A percentile compares a stretch with the other conserved stretches of the same genome.
These are phyloP conservation scores for Ammospiza caudacuta DNA, from an alignment of 2,113 vertebrate species.

Conservation along the genomic window DNA sequence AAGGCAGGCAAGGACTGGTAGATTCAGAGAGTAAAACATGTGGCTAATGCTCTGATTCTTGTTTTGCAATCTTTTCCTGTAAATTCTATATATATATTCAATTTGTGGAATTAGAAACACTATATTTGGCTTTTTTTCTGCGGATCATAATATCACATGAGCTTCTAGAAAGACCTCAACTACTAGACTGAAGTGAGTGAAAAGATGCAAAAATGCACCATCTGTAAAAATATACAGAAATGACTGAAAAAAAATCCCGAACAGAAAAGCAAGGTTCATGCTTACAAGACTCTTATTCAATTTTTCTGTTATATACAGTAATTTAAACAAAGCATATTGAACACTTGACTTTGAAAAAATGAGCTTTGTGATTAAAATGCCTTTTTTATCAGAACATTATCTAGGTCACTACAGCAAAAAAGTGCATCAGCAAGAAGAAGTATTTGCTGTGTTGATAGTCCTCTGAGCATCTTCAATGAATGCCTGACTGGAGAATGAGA, in stretches of 20 bases:
- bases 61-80: not conserved
- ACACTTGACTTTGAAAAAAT: constrained; percentile 8
- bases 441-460: constrained; percentile 68
- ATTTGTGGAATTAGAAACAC: not conserved
- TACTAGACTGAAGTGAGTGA: not conserved
- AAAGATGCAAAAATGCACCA: not conserved
- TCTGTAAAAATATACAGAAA: not conserved
- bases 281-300: not conserved
- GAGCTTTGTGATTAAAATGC: constrained; percentile 10
- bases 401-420: constrained; percentile 53
- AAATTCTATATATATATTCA: not conserved
- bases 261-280: not conserved
- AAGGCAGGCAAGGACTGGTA: not conserved
- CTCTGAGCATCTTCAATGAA: constrained; percentile 57
- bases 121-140: not conserved
- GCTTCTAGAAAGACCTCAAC: not conserved
- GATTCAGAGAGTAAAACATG: not conserved
- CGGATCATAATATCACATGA: not conserved
- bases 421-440: constrained; percentile 38
- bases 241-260: not conserved
- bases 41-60: not conserved
- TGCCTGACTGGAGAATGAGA: constrained; percentile 58
- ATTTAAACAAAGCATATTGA: not conserved
- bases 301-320: not conserved
- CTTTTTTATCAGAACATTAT: constrained; percentile 51